These are phyloP conservation scores for Hydractinia symbiolongicarpus DNA, from an alignment of 30 jellyfish, hydroid and myxozoan species.

Conservation along the genomic window DNA sequence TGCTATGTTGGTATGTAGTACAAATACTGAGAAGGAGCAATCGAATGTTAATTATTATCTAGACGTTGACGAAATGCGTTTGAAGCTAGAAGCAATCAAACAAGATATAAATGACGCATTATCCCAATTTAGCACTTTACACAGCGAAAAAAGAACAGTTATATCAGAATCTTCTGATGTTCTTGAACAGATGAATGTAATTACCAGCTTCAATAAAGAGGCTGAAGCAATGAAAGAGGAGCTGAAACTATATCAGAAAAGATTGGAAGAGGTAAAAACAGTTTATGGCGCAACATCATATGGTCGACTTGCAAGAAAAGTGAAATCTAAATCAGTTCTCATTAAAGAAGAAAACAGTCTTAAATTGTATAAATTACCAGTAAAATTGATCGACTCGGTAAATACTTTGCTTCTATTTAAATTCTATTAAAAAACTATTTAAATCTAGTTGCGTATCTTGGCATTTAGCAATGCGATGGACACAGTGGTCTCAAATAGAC, in stretches of 20 bases:
- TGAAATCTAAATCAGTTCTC: background rate
- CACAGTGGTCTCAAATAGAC: background rate
- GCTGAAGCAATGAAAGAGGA: background rate
- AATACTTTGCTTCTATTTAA: background rate
- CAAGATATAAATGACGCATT: background rate
- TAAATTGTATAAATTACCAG: background rate
- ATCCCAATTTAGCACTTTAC: background rate
- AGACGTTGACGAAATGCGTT: background rate
- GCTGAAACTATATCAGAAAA: background rate
- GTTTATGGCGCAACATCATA: background rate
- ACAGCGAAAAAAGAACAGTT: background rate
- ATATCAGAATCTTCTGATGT: background rate
- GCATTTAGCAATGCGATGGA: too few relatives aligned
- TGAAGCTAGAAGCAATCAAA: background rate
- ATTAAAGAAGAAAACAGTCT: background rate
- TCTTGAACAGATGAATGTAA: background rate
- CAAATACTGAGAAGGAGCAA: background rate
- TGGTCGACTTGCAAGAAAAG: conserved; percentile 5
- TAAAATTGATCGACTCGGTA: background rate
- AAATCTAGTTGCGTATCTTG: background rate
- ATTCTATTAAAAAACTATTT: too few relatives aligned
- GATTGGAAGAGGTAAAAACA: background rate
- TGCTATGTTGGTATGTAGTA: background rate
- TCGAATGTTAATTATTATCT: background rate
- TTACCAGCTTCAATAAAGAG: background rate